Evolutionary conservation across 1,140 invertebrate species (phyloP).

Genomic region (Mya arenaria): DNA sequence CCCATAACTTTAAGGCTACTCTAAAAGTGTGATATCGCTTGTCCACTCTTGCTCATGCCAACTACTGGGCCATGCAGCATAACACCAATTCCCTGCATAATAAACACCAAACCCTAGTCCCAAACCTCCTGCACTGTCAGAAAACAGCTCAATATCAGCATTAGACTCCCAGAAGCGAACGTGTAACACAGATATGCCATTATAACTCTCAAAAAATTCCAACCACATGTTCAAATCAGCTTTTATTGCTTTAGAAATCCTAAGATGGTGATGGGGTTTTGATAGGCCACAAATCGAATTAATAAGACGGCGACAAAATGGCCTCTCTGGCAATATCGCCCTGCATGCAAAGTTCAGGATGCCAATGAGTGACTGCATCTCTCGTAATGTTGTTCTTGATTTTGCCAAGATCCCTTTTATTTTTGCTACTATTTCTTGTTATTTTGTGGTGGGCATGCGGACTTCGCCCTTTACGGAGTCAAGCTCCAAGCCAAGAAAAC

Average conservation of each 20-base stretch:
- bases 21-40: constrained; percentile 53
- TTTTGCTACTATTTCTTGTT: constrained; percentile 4
- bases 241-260: constrained; percentile 22
- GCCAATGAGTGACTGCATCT: constrained; percentile 52
- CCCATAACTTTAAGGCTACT: constrained; percentile 37
- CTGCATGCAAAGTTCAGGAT: constrained; percentile 44
- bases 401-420: background rate
- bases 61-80: constrained; percentile 14
- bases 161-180: constrained; percentile 18
- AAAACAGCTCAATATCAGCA: background rate
- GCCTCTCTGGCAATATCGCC: constrained; percentile 18
- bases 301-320: constrained; percentile 35
- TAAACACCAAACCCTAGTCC: constrained; percentile 3
- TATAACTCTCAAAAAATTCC: constrained; percentile 40
- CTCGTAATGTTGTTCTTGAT: constrained; percentile 25
- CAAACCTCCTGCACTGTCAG: constrained; percentile 5
- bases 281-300: constrained; percentile 11
- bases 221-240: constrained; percentile 48
- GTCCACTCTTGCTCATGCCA: constrained; percentile 32
- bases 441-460: background rate
- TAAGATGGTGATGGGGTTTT: constrained; percentile 38
- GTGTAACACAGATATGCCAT: constrained; percentile 35
- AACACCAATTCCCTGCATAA: constrained; percentile 1
- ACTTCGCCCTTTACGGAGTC: constrained; percentile 42
- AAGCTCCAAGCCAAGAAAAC: constrained; percentile 41